Evolutionary conservation across 2,113 vertebrate species (phyloP), one percentile per base, ranked within the genome.

Genomic region (Cyanistes caeruleus): DNA sequence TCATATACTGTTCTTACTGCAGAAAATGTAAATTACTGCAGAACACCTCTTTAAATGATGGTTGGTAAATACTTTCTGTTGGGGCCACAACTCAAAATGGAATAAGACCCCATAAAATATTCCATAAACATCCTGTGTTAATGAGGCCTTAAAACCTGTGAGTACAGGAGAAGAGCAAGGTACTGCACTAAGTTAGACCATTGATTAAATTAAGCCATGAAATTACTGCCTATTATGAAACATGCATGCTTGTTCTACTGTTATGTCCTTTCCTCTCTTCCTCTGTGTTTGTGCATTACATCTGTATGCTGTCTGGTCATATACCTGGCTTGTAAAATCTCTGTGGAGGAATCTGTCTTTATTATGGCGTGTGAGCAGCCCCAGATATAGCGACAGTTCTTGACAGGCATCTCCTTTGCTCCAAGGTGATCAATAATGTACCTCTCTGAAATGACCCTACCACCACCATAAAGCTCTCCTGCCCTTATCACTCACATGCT

Each of bases 181-280:
- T 89, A 64, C 48, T 25, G 28, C 89, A 78, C 84, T 67, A 84
- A 69, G 68, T 84, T 90, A 86, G 65, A 75, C 53, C 43, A 52
- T 3, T 90, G 80, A 95, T 96, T 96, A 95, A 96, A 96, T 95
- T 89, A 97, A 92, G 20, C 60, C 69, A 64, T 92, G 91, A 89
- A 94, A 95, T 97, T 91, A 84, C 84, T 82, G 73, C 84, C 74
- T 72, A 72, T 95, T 94, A 89, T 94, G 77, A 93, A 94, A 95
- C 91, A 91, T 72, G 23, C 65, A 91, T 72, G 62, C 69, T 94
- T 25, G 49, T 95, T 95, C 92, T 91, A 68, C 60, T 78, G 48
- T 53, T 87, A 52, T 48, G 43, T 70, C 22, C 37, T 80, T 62
- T 84, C 55, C 48, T 83, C 35, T 73, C 46, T 60, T 88, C 25